Evolutionary conservation across 2,113 vertebrate species (phyloP).

Genomic region (Ceyx melanurus): DNA sequence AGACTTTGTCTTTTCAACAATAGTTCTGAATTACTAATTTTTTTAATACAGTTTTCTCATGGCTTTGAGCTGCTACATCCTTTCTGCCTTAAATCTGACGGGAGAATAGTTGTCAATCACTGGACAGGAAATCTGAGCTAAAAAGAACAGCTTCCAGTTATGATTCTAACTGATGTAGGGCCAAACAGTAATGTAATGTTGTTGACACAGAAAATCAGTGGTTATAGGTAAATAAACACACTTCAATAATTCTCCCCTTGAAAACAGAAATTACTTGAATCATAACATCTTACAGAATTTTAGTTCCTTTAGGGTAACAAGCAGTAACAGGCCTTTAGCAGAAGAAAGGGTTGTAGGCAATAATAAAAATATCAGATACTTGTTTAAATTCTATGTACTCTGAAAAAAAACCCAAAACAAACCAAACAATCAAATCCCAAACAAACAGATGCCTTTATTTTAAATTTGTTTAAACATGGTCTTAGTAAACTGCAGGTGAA

Average conservation of each 20-base stretch:
- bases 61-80: fast-evolving
- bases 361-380: background rate
- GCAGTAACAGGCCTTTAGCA: background rate
- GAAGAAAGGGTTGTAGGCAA: background rate
- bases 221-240: fast-evolving
- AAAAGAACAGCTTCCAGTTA: background rate
- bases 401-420: too few species aligned
- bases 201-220: background rate
- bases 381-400: background rate
- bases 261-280: background rate
- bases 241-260: background rate
- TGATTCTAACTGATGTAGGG: fast-evolving
- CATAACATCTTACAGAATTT: fast-evolving
- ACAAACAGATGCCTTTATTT: background rate
- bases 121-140: background rate
- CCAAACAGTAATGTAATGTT: background rate
- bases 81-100: background rate
- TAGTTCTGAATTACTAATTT: background rate
- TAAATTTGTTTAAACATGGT: background rate
- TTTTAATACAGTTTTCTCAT: background rate
- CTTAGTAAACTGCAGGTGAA: background rate
- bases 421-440: too few species aligned
- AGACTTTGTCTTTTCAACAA: background rate
- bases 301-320: background rate
- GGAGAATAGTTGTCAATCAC: fast-evolving